Evolutionary conservation across 2,888 invertebrate species (phyloP), one percentile per base, ranked within the genome.

Genomic region (Agrilus cyanescens): DNA sequence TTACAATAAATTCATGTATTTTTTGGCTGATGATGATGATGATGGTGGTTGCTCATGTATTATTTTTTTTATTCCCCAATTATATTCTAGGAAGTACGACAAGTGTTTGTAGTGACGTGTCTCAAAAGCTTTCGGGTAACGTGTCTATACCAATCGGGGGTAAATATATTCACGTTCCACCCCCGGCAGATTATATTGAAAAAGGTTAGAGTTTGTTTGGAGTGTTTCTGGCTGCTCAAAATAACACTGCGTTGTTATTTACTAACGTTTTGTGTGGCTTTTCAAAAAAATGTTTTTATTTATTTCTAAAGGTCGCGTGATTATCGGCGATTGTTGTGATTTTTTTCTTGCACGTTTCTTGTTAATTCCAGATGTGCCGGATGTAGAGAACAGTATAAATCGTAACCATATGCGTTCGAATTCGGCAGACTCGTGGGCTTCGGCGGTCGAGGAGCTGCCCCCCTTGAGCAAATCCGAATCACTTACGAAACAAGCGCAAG

Each of bases 101-200:
- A 61, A 63, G 57, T 62, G 56, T 57, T 60, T 63, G 75, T 58
- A 75, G 74, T 66, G 74, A 70, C 55, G 25, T 10, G 10, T 25
- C 25, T 40, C 50, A 53, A 53, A 56, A 55, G 50, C 71, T 80
- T 61, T 80, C 81, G 52, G 84, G 83, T 62, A 86, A 85, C 72
- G 77, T 82, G 64, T 70, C 78, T 53, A 78, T 82, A 71, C 80
- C 84, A 60, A 76, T 82, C 57, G 85, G 85, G 69, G 80, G 84
- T 71, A 80, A 79, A 65, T 78, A 80, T 68, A 74, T 85, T 57
- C 85, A 85, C 69, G 84, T 84, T 64, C 80, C 80, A 55, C 82
- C 82, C 48, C 85, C 84, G 53, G 69, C 73, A 56, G 78, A 74
- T 65, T 76, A 69, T 68, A 69, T 58, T 61, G 68, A 69, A 61